Conservation (phyloP, 2,113 vertebrate genomes). For the Rhabdornis inornatus region DNA sequence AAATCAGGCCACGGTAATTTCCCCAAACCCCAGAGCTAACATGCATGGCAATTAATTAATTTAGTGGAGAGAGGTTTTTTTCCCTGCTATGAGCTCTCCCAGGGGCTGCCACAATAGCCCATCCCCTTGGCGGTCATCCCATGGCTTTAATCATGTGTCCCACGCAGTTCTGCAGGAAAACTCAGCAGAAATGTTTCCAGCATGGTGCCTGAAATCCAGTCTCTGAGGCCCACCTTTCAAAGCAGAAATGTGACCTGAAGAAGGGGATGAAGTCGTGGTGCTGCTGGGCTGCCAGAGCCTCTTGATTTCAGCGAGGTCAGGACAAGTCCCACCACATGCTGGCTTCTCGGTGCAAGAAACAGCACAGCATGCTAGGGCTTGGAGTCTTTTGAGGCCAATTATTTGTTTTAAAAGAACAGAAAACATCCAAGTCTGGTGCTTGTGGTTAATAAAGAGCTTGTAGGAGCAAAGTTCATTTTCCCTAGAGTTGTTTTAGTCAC, state of each 20-base stretch:
- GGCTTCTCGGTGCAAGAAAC: neutral
- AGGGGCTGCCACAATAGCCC: conserved; percentile 5
- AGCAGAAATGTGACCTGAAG: neutral
- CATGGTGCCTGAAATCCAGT: neutral
- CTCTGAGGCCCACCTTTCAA: neutral
- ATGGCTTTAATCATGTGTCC: conserved; percentile 10
- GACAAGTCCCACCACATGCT: neutral
- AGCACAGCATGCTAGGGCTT: neutral
- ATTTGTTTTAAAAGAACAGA: neutral
- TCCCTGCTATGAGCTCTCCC: neutral
- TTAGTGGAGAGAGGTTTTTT: neutral
- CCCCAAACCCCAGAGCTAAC: conserved; percentile 47
- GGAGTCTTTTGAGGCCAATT: neutral
- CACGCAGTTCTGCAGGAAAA: neutral
- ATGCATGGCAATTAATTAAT: conserved; percentile 54
- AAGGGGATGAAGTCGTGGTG: accelerated
- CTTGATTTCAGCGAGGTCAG: neutral
- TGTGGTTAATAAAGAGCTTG: neutral
- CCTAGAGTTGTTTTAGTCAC: neutral
- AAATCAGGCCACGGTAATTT: conserved; percentile 42
- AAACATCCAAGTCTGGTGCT: neutral
- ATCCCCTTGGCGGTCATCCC: neutral
- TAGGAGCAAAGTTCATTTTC: neutral
- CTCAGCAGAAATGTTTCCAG: neutral
- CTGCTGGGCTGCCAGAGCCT: neutral